Base-by-base conservation (phyloP, 2,113 vertebrate genomes). In the Ivindomyrus marchei region DNA sequence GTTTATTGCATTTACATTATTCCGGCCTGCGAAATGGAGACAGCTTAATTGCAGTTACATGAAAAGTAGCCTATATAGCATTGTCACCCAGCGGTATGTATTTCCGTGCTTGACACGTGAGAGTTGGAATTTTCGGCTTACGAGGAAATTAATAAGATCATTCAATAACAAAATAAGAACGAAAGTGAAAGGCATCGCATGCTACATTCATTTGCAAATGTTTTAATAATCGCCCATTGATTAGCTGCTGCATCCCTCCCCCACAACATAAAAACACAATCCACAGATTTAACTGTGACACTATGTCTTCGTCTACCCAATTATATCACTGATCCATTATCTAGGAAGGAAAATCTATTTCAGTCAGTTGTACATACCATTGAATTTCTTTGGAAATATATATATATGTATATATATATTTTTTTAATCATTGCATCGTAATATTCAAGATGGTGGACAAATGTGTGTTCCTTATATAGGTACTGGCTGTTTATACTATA, bases 21-120 rank as follows among this genome's bases (percentile, higher is more conserved):
- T 56, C 31, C 46, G 47, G 42, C 13, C 50, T 58, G 89, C 50
- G 77, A 24, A 84, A 77, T 45, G 77, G 42, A n/a, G 52, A 39
- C 85, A 36, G 47, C 45, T 89, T 89, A 89, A 85, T 62, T 47
- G 52, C 39, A 58, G 80, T 84, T 62, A 85, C 45, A 84, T 53
- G n/a, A 42, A 31, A 89, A 85, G 13, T 21, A 47, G 77, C 49
- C 80, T 49, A 45, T 13, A 85, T 17, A 19, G 42, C 31, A 27
- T 24, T 42, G 47, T 5, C 88, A 85, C 83, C 21, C 83, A 45
- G 45, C 7, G 3, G 19, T 42, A 39, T 8, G 83, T 47, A 31
- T 85, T 85, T 85, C 45, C 45, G 21, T 85, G 21, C 42, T 46
- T 47, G 39, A 47, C 83, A 85, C 39, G 45, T 39, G 50, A 53